A percentile compares a stretch with the other conserved stretches of the same genome.
phyloP scores from a whole-genome alignment of 2,888 invertebrate species.

The Calameuta idolon region DNA sequence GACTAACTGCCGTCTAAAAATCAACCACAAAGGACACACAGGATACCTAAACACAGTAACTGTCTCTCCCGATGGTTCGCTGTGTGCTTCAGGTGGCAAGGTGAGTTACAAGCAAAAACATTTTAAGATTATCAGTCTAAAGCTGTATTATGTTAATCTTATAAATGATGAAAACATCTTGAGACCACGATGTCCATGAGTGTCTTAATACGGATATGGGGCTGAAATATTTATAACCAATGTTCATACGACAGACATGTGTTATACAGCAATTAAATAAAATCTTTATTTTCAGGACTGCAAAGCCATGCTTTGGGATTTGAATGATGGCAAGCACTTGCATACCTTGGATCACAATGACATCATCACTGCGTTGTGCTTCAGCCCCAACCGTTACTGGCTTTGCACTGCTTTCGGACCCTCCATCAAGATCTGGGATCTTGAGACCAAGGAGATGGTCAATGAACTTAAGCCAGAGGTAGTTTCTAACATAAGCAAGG shows the following conservation, averaged over 20 bases:
- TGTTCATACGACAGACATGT: not conserved
- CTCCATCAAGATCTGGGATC: conserved; percentile 99
- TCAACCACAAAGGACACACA: conserved; percentile 96
- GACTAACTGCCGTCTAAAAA: conserved; percentile 98
- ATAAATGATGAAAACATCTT: conserved; percentile 20
- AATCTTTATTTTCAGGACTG: conserved; percentile 77
- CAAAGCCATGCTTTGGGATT: conserved; percentile 99
- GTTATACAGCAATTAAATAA: conserved; percentile 9
- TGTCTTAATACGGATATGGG: conserved; percentile 51
- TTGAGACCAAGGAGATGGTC: conserved; percentile 99
- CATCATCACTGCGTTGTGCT: conserved; percentile 97
- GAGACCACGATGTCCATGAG: conserved; percentile 41
- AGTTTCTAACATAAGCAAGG: conserved; percentile 81
- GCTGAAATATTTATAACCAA: conserved; percentile 32
- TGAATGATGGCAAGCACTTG: conserved; percentile 99
- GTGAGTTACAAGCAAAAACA: conserved; percentile 57
- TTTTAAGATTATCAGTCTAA: conserved; percentile 15
- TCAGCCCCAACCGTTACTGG: conserved; percentile 99
- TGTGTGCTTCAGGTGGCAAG: conserved; percentile 99
- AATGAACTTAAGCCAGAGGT: conserved; percentile 98
- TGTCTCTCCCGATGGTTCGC: conserved; percentile 98
- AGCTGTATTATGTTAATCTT: not conserved
- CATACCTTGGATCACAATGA: conserved; percentile 99
- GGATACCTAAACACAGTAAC: conserved; percentile 99
- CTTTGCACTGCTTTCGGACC: conserved; percentile 99